A percentile compares a stretch with the other conserved stretches of the same genome.
Evolutionary conservation across 1,140 invertebrate genomes (phyloP).

Genomic region (Lutraria rhynchaena): DNA sequence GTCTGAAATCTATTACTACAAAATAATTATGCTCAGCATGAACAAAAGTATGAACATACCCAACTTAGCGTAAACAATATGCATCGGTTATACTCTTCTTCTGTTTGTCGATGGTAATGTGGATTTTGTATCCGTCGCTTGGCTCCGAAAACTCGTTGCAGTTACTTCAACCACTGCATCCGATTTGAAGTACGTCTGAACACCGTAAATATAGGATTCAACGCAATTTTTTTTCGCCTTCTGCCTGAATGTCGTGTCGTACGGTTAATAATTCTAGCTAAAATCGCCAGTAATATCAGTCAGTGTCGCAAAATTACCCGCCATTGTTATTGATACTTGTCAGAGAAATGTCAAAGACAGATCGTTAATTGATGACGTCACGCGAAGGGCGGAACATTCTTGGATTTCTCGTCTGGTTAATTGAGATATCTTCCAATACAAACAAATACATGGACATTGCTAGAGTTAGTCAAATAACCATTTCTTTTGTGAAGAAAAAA

Average conservation of each 20-base stretch:
- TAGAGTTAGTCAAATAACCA: no score
- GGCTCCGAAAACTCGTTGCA: background rate
- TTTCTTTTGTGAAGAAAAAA: no score
- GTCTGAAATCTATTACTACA: no score
- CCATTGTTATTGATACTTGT: no score
- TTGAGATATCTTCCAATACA: no score
- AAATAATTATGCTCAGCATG: no score
- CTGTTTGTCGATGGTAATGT: background rate
- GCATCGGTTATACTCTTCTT: background rate
- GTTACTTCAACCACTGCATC: background rate
- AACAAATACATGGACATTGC: no score
- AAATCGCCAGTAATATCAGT: background rate
- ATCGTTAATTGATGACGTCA: no score
- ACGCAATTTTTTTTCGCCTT: background rate
- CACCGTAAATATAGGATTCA: background rate
- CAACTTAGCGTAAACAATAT: background rate
- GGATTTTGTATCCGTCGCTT: background rate
- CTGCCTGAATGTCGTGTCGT: background rate
- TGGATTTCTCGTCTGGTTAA: no score
- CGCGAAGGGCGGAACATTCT: no score
- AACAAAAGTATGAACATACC: no score
- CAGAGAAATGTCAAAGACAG: no score
- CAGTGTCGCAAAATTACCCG: background rate
- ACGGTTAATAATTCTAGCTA: constrained; percentile 15
- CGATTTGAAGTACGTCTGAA: background rate